Percentiles rank a stretch among this genome's conserved stretches.
These are phyloP conservation scores for Petroica traversi DNA, from an alignment of 2,113 vertebrate species.

Conservation along the genomic window DNA sequence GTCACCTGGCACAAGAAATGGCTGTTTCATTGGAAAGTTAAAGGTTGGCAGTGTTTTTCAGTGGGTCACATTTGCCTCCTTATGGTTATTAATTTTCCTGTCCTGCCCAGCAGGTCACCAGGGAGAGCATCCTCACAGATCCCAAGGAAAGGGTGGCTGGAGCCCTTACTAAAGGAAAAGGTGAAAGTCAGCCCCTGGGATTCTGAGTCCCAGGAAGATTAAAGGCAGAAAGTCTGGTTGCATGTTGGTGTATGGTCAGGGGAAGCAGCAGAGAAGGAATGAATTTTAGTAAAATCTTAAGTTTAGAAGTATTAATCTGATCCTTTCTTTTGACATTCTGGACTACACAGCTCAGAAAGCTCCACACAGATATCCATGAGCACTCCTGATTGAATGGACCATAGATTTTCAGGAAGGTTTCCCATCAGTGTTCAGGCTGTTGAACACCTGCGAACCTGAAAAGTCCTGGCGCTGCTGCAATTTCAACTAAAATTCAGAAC, in stretches of 20 bases:
- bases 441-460: background rate
- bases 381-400: background rate
- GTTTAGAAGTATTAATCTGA: background rate
- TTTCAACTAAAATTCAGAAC: background rate
- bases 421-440: background rate
- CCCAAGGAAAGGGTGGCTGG: background rate
- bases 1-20: background rate
- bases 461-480: background rate
- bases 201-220: background rate
- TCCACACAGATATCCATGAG: background rate
- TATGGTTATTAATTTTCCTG: background rate
- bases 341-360: background rate
- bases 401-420: background rate
- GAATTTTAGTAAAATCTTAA: background rate
- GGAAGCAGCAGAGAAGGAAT: background rate
- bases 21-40: background rate
- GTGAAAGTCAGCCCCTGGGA: background rate
- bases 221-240: background rate
- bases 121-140: background rate
- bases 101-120: background rate
- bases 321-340: background rate
- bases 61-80: background rate
- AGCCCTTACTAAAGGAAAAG: background rate
- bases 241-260: background rate
- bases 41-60: background rate